phyloP scores from a whole-genome alignment of 2,888 invertebrate genomes.

The Cataglyphis altisquamis region DNA sequence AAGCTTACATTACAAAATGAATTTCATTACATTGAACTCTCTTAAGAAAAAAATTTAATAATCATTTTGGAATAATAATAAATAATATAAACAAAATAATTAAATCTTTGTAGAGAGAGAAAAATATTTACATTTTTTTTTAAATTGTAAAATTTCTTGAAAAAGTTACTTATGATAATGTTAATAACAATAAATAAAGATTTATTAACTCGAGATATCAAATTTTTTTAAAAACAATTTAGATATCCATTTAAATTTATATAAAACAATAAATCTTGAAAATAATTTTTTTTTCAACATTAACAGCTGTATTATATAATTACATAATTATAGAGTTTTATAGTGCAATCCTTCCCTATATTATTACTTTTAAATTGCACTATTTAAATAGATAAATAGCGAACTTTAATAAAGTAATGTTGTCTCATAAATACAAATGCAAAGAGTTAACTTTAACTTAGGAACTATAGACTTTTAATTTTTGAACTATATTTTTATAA shows the following conservation, averaged over 20 bases:
- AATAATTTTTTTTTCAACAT: slow-evolving; percentile 7
- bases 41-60: slow-evolving; percentile 12
- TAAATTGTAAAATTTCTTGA: neutral
- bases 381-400: slow-evolving; percentile 35
- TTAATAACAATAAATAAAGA: slow-evolving; percentile 31
- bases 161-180: neutral
- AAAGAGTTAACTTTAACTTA: slow-evolving; percentile 58
- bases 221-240: slow-evolving; percentile 35
- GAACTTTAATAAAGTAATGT: slow-evolving; percentile 6
- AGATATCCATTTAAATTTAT: slow-evolving; percentile 18
- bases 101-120: neutral
- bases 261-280: slow-evolving; percentile 35
- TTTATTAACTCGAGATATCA: neutral
- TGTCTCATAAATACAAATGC: slow-evolving; percentile 22
- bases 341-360: slow-evolving; percentile 4
- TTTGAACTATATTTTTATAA: slow-evolving; percentile 30
- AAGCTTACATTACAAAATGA: slow-evolving; percentile 15
- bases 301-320: neutral
- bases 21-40: neutral
- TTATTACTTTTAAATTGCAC: slow-evolving; percentile 43
- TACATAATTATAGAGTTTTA: slow-evolving; percentile 19
- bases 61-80: slow-evolving; percentile 19
- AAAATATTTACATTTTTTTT: slow-evolving; percentile 1
- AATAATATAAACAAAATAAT: neutral
- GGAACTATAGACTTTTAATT: slow-evolving; percentile 67